Evolutionary conservation across 2,113 vertebrate species (phyloP), one percentile per base, ranked within the genome.

Genomic region (Tachysurus fulvidraco): DNA sequence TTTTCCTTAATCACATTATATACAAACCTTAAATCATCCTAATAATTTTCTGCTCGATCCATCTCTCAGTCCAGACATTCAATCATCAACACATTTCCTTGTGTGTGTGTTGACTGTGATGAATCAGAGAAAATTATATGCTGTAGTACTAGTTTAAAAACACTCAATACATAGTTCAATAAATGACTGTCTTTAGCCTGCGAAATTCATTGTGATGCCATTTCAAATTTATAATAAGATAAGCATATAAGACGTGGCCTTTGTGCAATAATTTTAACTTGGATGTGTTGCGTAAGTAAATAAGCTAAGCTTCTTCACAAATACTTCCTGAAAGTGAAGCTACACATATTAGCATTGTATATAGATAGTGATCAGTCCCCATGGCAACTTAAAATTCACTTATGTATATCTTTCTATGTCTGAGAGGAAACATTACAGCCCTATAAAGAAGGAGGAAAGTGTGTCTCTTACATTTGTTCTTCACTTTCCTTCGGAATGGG

Each of bases 291-390:
- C 44, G 25, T 7, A 50, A 81, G 65, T 59, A 52, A 41, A 54
- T 16, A 80, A 74, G 64, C 64, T 62, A 52, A 85, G 28, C 36
- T 55, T 62, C 76, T 81, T 87, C 83, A 11, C 36, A 69, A 46
- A 88, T 91, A 87, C 85, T 9, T 28, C 86, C 62, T 84, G 83
- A 89, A 86, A 83, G 83, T 36, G 19, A 64, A 62, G 88, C 73
- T 62, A 44, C 77, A 60, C 73, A 83, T 44, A 85, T 73, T 73
- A 85, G 83, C 82, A 85, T 62, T 88, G 80, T 36, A 89, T 87
- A 89, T 87, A 85, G 85, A 90, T 90, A 60, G 17, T 81, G 25
- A 78, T 25, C 0, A 11, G 55, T 23, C 11, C 28, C 30, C 60
- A 3, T 21, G 30, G 30, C 30, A 41, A 36, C 17, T 80, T 80